Base-by-base conservation (phyloP, 2,797 vertebrate species). In the Rallus crepitans region DNA sequence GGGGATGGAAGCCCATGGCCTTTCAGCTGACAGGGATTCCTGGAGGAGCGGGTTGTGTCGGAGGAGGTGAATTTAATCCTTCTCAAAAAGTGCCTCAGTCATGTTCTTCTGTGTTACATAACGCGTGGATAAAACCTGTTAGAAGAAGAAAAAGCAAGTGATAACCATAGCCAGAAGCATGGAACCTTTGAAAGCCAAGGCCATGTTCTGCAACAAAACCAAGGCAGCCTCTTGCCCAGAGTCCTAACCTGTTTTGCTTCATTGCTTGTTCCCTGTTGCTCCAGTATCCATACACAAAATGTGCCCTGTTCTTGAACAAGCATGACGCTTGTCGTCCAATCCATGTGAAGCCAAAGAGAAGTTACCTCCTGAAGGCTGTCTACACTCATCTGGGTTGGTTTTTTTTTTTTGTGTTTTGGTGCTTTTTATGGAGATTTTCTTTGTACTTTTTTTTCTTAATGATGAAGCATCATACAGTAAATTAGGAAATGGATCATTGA, bases 1-100 rank as follows among this genome's bases (percentile, higher is more conserved):
- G n/a, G 63, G 47, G 39, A 25, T 35, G 20, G 68, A 93, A 96
- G 80, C 75, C 52, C 42, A 92, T 33, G 31, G 80, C 31, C 56
- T 81, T 89, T 47, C 45, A 82, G 63, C 89, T 84, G 33, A 53
- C 42, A 7, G 21, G 30, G 52, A 80, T 81, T 48, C 77, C 73
- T 66, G 76, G 77, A 87, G 55, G 63, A 73, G 63, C 63, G 60
- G 80, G 31, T 87, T 4, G 3, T 65, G 50, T 57, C 12, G 31
- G 77, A 90, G 87, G 61, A 96, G 70, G 39, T 89, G 52, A 94
- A 92, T 85, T 96, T 91, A 91, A 93, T 81, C 21, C 37, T 95
- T 86, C 77, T 68, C 47, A 60, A 33, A 85, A 86, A 82, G 2
- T 61, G 17, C 65, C 37, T 93, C 71, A 91, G 39, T 92, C 30